Evolutionary conservation across 2,888 invertebrate genomes (phyloP).

Genomic region (Dichetophora obliterata): DNA sequence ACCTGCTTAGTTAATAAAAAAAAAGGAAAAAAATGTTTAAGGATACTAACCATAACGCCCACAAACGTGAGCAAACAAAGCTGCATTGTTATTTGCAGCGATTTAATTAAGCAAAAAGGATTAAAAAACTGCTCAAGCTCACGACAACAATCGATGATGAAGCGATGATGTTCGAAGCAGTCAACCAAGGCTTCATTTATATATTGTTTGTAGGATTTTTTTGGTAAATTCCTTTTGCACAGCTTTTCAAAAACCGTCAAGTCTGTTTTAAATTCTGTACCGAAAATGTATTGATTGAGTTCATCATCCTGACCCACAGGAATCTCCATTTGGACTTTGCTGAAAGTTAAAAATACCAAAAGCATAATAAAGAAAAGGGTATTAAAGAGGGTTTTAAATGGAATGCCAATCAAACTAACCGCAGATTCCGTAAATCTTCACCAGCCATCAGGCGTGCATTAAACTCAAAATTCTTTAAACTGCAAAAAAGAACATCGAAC

Average conservation of each 20-base stretch:
- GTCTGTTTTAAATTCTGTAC: constrained; percentile 56
- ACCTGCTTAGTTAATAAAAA: background rate
- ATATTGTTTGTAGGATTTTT: background rate
- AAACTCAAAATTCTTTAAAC: constrained; percentile 64
- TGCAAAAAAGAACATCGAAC: constrained; percentile 66
- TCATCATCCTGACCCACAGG: constrained; percentile 51
- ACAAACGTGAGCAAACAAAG: constrained; percentile 66
- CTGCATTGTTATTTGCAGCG: constrained; percentile 66
- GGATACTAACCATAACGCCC: constrained; percentile 59
- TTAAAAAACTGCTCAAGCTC: constrained; percentile 66
- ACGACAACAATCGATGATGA: constrained; percentile 61
- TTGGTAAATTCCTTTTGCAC: background rate
- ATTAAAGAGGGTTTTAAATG: background rate
- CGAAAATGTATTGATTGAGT: constrained; percentile 58
- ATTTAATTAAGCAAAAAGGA: constrained; percentile 65
- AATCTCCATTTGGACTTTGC: constrained; percentile 42
- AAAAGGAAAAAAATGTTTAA: background rate
- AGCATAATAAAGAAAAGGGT: no score
- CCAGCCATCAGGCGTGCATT: constrained; percentile 57
- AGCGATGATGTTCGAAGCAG: constrained; percentile 65
- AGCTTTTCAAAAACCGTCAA: constrained; percentile 37
- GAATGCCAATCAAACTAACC: constrained; percentile 49
- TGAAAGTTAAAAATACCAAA: constrained; percentile 26
- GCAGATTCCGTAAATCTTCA: constrained; percentile 44
- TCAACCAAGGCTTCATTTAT: constrained; percentile 56